These are phyloP conservation scores for Catocala fraxini DNA, from an alignment of 2,888 invertebrate genomes.

Conservation along the genomic window DNA sequence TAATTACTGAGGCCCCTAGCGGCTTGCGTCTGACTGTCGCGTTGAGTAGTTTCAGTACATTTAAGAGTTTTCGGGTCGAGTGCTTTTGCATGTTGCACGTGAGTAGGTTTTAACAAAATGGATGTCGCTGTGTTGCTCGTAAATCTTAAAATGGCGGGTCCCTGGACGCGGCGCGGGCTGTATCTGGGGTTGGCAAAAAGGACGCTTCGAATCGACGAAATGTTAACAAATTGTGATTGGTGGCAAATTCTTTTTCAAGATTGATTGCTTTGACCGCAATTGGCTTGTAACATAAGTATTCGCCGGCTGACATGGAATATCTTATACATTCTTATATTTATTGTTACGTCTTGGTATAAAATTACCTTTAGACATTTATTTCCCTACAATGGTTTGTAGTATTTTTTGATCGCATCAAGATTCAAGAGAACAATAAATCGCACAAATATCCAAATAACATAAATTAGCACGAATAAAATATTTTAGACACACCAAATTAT, in stretches of 20 bases:
- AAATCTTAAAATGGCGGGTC: conserved; percentile 74
- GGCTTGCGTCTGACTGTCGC: conserved; percentile 53
- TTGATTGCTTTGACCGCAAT: conserved; percentile 25
- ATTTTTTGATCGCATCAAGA: no score
- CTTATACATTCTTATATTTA: no score
- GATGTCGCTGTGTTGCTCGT: conserved; percentile 67
- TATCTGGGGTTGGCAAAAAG: conserved; percentile 47
- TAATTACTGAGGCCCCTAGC: conserved; percentile 60
- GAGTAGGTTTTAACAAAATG: conserved; percentile 74
- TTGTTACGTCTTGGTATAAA: no score
- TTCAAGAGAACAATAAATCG: no score
- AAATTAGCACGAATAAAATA: no score
- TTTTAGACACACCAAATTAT: no score
- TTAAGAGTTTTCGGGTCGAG: conserved; percentile 72
- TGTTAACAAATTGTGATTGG: conserved; percentile 50
- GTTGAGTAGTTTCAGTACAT: conserved; percentile 67
- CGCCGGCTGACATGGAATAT: no score
- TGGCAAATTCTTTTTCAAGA: conserved; percentile 48
- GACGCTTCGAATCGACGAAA: conserved; percentile 39
- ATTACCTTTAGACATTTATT: no score
- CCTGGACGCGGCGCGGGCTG: conserved; percentile 58
- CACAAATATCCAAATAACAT: no score
- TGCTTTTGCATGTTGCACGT: conserved; percentile 77
- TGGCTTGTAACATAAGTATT: no score
- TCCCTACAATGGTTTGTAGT: no score